Evolutionary conservation across 2,113 vertebrate genomes (phyloP), one percentile per base, ranked within the genome.

Genomic region (Cavia aperea): DNA sequence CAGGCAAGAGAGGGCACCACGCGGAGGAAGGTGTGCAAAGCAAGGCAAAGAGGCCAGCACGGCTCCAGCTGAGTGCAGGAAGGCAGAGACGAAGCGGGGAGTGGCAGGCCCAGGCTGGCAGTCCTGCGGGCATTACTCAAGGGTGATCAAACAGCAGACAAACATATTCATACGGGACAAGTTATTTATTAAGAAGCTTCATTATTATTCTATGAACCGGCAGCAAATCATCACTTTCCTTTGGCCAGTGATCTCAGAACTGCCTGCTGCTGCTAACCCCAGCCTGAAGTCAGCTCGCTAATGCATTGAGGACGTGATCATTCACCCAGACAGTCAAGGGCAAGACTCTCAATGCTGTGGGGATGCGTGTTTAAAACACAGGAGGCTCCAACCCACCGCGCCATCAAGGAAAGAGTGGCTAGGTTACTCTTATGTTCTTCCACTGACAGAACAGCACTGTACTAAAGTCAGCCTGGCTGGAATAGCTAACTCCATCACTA

Each of bases 321-420:
- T 88, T 95, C 90, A 68, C 84, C 82, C 86, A 90, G 39, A 62
- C 86, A 81, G 49, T 95, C n/a, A 7, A 6, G 15, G 43, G 39
- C 15, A 78, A 51, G 86, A 84, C 84, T 89, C 91, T 93, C 79
- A 85, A 62, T 94, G 95, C 91, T 79, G 90, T 65, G 62, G 79
- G 83, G 70, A 62, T 62, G 18, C 23, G 21, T 16, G 51, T 84
- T 92, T 75, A 39, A 39, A 39, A 39, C 39, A 70, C 0, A 49
- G 89, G 85, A 95, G 93, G 88, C 94, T 92, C 31, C 75, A 93
- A 54, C 60, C 72, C 79, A 85, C 82, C 1, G 31, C 1, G 94
- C 95, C 86, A 97, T 31, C 87, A 65, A 94, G 95, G 90, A 78
- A 95, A 94, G 91, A 91, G 89, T 43, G 85, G 93, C 70, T 56